Percentiles rank a stretch among this genome's conserved stretches.
These are phyloP conservation scores for Patiria miniata DNA, from an alignment of 35 echinoderm and acorn worm species.

Conservation along the genomic window DNA sequence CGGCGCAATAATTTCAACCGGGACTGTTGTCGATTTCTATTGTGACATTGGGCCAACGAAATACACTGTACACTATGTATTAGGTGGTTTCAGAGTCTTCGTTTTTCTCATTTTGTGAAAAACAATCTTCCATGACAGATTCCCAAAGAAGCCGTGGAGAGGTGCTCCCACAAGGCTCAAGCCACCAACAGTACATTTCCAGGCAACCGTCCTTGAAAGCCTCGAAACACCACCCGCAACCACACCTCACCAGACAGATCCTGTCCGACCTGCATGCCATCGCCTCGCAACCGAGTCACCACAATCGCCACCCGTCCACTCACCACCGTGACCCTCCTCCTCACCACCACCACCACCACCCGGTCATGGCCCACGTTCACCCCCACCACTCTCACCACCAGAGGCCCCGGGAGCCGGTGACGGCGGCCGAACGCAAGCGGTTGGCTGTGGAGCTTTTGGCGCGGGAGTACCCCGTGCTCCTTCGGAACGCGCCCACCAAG, in stretches of 20 bases:
- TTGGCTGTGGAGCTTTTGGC: slow-evolving; percentile 33
- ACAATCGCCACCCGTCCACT: not conserved
- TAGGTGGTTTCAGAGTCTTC: too few relatives aligned
- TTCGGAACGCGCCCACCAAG: not conserved
- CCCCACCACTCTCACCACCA: not conserved
- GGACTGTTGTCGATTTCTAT: too few relatives aligned
- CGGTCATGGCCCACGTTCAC: too few relatives aligned
- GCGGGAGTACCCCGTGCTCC: slow-evolving; percentile 14
- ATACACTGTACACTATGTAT: too few relatives aligned
- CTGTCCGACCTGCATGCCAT: not conserved
- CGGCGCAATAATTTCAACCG: too few relatives aligned
- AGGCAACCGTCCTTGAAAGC: too few relatives aligned
- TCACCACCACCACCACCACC: slow-evolving; percentile 14
- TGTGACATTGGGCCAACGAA: too few relatives aligned
- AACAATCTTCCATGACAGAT: too few relatives aligned
- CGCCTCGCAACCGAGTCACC: not conserved
- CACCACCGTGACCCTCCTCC: slow-evolving; percentile 26
- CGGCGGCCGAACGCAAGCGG: slow-evolving; percentile 26
- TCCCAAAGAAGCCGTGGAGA: too few relatives aligned
- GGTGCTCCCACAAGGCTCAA: too few relatives aligned
- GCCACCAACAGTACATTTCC: too few relatives aligned
- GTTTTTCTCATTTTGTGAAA: too few relatives aligned
- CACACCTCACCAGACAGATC: not conserved
- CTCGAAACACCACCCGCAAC: not conserved
- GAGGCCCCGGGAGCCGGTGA: not conserved